Evolutionary conservation across 2,797 vertebrate genomes (phyloP).

Genomic region (Oreortyx pictus): DNA sequence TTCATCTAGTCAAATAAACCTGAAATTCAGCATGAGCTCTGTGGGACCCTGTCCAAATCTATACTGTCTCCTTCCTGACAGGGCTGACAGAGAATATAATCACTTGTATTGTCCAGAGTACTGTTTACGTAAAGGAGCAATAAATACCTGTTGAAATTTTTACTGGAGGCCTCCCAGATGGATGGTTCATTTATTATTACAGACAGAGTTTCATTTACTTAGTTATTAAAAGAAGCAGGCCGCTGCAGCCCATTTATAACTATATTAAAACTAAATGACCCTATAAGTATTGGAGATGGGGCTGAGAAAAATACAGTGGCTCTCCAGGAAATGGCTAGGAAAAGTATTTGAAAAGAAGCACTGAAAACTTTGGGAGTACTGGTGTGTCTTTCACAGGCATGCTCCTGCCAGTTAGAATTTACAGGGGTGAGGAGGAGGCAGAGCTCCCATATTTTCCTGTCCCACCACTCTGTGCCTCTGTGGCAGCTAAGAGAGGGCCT

Average conservation of each 20-base stretch:
- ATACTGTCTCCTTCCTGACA: conserved; percentile 48
- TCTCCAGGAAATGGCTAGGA: conserved; percentile 61
- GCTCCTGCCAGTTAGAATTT: neutral
- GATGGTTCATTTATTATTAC: conserved; percentile 71
- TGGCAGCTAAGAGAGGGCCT: neutral
- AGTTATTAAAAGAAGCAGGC: conserved; percentile 71
- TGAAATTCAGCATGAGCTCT: conserved; percentile 8
- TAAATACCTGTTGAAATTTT: conserved; percentile 60
- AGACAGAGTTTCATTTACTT: conserved; percentile 75
- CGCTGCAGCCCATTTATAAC: conserved; percentile 70
- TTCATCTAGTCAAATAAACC: conserved; percentile 47
- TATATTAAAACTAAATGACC: conserved; percentile 75
- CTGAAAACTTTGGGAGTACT: conserved; percentile 55
- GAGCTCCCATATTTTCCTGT: conserved; percentile 1
- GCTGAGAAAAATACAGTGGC: conserved; percentile 55
- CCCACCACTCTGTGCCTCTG: neutral
- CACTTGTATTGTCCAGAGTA: conserved; percentile 44
- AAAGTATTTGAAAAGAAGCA: conserved; percentile 64
- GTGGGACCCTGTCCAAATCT: conserved; percentile 13
- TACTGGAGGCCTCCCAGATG: conserved; percentile 61
- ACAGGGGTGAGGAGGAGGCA: neutral
- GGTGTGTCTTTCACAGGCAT: conserved; percentile 1
- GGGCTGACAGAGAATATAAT: conserved; percentile 59
- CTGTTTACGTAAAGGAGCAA: conserved; percentile 59
- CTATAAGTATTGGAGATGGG: conserved; percentile 59